Evolutionary conservation across 2,797 vertebrate species (phyloP).

Genomic region (Ptychobarbus kaznakovi): DNA sequence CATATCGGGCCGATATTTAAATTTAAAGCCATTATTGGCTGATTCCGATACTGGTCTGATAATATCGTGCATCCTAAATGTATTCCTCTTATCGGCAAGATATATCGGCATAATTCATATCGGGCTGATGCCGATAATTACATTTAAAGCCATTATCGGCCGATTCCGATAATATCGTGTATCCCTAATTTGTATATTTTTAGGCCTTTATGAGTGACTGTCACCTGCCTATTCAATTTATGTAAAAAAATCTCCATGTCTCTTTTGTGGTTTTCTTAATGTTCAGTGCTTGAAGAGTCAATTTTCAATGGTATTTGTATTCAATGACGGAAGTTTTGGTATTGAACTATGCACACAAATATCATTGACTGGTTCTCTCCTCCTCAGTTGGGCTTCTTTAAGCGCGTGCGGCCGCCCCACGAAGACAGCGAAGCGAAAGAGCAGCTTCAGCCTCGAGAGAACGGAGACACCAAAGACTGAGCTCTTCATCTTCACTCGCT

Average conservation of each 20-base stretch:
- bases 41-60: too few species aligned
- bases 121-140: too few species aligned
- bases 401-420: conserved; percentile 94
- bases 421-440: conserved; percentile 92
- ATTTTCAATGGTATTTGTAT: neutral
- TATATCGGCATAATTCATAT: too few species aligned
- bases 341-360: neutral
- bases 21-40: too few species aligned
- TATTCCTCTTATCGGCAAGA: too few species aligned
- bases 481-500: conserved; percentile 3
- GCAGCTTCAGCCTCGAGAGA: conserved; percentile 95
- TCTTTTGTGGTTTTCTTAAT: too few species aligned
- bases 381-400: conserved; percentile 93
- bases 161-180: too few species aligned
- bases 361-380: neutral
- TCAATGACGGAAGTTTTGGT: neutral
- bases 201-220: neutral
- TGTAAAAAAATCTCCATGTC: neutral
- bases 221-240: neutral
- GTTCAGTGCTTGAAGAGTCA: neutral
- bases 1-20: too few species aligned
- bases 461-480: conserved; percentile 92
- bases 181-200: neutral
- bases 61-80: neutral
- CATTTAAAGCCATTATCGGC: too few species aligned